Evolutionary conservation across 2,797 vertebrate species (phyloP).

Genomic region (Macropodus opercularis): DNA sequence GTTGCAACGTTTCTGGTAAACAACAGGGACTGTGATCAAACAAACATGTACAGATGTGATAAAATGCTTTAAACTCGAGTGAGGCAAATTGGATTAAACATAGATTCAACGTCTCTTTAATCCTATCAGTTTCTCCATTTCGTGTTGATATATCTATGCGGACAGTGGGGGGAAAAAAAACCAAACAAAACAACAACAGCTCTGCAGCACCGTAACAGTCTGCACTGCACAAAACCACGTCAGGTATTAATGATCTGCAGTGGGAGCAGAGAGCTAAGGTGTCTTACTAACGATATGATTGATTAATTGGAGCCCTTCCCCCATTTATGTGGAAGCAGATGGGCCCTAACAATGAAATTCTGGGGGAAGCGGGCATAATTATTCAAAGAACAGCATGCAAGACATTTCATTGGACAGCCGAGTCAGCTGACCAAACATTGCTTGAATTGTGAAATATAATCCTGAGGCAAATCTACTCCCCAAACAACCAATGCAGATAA

Average conservation of each 20-base stretch:
- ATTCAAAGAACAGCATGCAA: conserved; percentile 30
- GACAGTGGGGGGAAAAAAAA: neutral
- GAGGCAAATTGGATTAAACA: neutral
- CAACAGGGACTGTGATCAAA: neutral
- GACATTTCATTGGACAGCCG: conserved; percentile 50
- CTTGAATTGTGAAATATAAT: conserved; percentile 46
- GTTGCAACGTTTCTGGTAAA: neutral
- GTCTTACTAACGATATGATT: conserved; percentile 23
- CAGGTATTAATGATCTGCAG: neutral
- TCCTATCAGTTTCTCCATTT: neutral
- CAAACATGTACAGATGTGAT: neutral
- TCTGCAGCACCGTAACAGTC: neutral
- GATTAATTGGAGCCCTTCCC: conserved; percentile 55
- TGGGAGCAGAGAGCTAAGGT: neutral
- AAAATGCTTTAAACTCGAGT: neutral
- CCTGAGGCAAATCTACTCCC: neutral
- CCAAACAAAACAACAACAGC: no score
- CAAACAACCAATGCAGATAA: conserved; percentile 17
- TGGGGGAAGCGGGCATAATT: conserved; percentile 49
- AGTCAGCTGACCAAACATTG: conserved; percentile 60
- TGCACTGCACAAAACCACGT: neutral
- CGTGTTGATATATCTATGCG: neutral
- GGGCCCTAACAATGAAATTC: conserved; percentile 66
- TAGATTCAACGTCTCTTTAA: neutral
- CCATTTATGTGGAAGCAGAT: conserved; percentile 61